Conservation (phyloP, 2,888 invertebrate species). For the Synanthedon myopaeformis region DNA sequence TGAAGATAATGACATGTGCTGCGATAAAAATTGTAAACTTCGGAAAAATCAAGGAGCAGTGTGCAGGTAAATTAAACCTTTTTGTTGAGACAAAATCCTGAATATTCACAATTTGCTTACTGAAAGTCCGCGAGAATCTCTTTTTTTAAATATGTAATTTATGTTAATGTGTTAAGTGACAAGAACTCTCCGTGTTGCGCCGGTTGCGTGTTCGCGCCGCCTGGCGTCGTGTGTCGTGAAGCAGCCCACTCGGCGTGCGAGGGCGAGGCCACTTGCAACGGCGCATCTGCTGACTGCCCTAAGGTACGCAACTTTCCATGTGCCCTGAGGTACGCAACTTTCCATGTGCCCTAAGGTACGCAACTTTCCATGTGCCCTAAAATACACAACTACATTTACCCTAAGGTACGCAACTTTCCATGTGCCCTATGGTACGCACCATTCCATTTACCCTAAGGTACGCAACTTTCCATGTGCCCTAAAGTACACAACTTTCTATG, state of each 20-base stretch:
- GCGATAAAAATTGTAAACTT: slow-evolving; percentile 92
- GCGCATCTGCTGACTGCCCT: slow-evolving; percentile 68
- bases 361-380: no score
- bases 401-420: no score
- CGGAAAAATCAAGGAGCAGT: slow-evolving; percentile 85
- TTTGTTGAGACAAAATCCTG: neutral
- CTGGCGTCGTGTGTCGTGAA: slow-evolving; percentile 88
- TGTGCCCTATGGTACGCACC: no score
- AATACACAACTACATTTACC: no score
- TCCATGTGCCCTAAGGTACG: no score
- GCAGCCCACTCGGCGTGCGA: slow-evolving; percentile 93
- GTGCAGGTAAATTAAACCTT: slow-evolving; percentile 74
- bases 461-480: no score
- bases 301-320: slow-evolving; percentile 27
- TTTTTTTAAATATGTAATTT: neutral
- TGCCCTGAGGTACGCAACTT: no score
- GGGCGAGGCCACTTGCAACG: slow-evolving; percentile 91
- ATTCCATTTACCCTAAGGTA: no score
- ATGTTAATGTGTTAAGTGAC: slow-evolving; percentile 73
- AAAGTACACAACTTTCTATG: no score
- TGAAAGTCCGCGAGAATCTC: neutral
- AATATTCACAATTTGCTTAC: neutral
- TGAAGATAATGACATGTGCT: slow-evolving; percentile 93
- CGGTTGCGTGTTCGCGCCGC: slow-evolving; percentile 87
- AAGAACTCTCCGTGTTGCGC: slow-evolving; percentile 97